Evolutionary conservation across 2,797 vertebrate genomes (phyloP).

Genomic region (Emydoidea blandingii): DNA sequence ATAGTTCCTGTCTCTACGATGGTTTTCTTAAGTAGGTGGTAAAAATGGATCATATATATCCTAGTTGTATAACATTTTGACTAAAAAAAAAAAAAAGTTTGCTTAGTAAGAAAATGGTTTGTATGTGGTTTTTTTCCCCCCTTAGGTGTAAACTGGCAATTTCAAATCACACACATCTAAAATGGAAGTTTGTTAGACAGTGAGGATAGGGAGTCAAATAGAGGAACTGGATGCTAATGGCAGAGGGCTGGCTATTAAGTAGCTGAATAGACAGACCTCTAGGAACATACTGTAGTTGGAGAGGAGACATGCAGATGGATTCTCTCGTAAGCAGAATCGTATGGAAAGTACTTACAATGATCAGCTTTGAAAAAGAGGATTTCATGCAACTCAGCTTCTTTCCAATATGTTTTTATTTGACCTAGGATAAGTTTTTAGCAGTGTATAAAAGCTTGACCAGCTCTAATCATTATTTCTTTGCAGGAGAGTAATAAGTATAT

Average conservation of each 20-base stretch:
- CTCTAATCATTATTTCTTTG: conserved; percentile 4
- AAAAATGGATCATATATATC: neutral
- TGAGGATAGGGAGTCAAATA: neutral
- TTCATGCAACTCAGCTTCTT: neutral
- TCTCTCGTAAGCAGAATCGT: neutral
- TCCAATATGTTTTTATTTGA: neutral
- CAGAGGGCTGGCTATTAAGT: neutral
- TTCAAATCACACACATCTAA: neutral
- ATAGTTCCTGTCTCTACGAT: neutral
- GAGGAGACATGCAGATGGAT: neutral
- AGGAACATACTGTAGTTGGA: neutral
- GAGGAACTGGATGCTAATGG: neutral
- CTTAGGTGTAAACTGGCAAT: neutral
- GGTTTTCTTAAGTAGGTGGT: neutral
- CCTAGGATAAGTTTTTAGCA: neutral
- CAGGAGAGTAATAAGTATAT: conserved; percentile 86
- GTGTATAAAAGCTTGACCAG: neutral
- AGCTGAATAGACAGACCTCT: neutral
- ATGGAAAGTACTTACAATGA: neutral
- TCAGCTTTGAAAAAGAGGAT: neutral
- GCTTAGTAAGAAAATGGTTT: neutral
- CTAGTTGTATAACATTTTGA: neutral
- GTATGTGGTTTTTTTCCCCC: rapidly evolving
- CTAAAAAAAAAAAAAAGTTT: neutral
- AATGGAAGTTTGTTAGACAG: neutral